Conservation (phyloP, 2,113 vertebrate species). For the Cardinalis cardinalis region DNA sequence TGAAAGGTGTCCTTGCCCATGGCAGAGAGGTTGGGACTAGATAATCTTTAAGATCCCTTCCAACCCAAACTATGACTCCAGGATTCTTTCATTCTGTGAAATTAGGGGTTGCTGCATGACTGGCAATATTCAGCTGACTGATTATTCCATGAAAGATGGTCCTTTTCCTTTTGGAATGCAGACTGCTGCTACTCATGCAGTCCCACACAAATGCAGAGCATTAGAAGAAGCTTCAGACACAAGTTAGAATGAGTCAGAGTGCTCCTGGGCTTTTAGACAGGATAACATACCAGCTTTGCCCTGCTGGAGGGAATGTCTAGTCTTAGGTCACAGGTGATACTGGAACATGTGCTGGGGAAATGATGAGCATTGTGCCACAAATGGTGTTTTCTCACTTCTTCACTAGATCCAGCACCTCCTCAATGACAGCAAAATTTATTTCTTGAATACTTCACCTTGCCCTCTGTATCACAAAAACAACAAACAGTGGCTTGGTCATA, state of each 20-base stretch:
- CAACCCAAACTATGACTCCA: not conserved
- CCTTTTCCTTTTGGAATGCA: not conserved
- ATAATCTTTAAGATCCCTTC: not conserved
- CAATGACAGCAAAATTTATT: not conserved
- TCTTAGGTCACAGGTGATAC: fast-evolving
- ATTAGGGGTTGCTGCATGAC: not conserved
- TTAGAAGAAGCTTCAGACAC: not conserved
- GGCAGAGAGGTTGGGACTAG: not conserved
- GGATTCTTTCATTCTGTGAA: not conserved
- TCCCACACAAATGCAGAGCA: not conserved
- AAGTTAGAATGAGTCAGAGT: not conserved
- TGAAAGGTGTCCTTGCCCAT: not conserved
- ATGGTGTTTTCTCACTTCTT: not conserved
- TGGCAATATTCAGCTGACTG: not conserved
- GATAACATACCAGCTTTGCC: not conserved
- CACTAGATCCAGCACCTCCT: not conserved
- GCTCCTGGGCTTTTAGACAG: not conserved
- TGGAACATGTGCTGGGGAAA: not conserved
- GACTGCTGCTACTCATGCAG: not conserved
- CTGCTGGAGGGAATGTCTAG: not conserved
- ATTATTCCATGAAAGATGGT: not conserved
- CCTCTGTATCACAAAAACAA: not conserved
- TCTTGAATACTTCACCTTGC: not conserved
- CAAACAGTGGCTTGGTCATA: not conserved
- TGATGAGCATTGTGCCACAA: not conserved